Base-by-base conservation (phyloP, 2,113 vertebrate genomes). In the Anthoscopus minutus region DNA sequence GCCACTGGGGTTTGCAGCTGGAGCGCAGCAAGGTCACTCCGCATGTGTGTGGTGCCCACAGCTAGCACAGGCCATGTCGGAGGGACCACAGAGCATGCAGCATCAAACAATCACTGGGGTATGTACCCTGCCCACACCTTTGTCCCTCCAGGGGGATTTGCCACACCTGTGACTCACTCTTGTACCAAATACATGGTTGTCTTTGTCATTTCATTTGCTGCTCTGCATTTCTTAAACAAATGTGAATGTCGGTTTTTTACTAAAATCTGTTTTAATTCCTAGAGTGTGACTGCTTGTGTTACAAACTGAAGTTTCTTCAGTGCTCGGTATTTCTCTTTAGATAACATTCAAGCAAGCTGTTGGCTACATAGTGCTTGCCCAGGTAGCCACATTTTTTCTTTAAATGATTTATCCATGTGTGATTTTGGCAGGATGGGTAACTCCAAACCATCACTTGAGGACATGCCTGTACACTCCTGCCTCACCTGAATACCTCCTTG, bases 21-120 rank as follows among this genome's bases (percentile, higher is more conserved):
- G 53, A 1, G 1, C 24, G 30, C 9, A 0, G 40, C 44, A 6
- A 4, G 19, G 44, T 1, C 7, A 3, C 47, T 4, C 21, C 4
- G 31, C 44, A n/a, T n/a, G 6, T 7, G 5, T 2, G 9, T 0
- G 5, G 44, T 12, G 48, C 31, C 66, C 5, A 0, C 2, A 0
- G n/a, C 38, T 5, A 0, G n/a, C 77, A 5, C 22, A 20, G 69
- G 37, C 48, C 0, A 0, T 14, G 38, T 4, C 1, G 0, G 15
- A 19, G 38, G 13, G 5, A 21, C 6, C 2, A 0, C 10, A 20
- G n/a, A 17, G 24, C 40, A 40, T 4, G 50, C 61, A 6, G 42
- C 70, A 10, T 35, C 60, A 2, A 2, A 1, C 65, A 2, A 42
- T 9, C 35, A 0, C 31, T 18, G 3, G 18, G 40, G 2, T 9